Conservation (phyloP, 1,140 invertebrate species). For the Brachionus sp. region DNA sequence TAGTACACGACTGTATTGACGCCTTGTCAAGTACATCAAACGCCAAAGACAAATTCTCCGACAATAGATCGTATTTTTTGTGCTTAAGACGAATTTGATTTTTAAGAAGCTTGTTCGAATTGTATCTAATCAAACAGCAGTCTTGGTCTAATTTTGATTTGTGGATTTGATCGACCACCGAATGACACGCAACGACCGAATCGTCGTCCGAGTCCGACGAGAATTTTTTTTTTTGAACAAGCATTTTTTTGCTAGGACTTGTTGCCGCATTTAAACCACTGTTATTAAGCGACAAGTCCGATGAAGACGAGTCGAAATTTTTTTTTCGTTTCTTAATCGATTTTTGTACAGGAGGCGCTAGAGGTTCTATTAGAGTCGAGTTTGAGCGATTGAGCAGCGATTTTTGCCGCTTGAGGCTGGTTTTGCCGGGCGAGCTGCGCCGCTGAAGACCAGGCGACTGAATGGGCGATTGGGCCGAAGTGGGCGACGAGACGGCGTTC, state of each 20-base stretch:
- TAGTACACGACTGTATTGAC: not conserved
- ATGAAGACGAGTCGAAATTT: slow-evolving; percentile 22
- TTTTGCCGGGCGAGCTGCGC: not conserved
- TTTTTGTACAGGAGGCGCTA: not conserved
- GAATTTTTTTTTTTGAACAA: not conserved
- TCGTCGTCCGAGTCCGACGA: not conserved
- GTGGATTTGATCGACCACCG: not conserved
- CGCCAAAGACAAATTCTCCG: slow-evolving; percentile 26
- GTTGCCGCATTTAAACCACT: not conserved
- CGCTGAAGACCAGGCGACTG: not conserved
- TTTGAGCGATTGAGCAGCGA: slow-evolving; percentile 10
- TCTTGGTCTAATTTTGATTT: not conserved
- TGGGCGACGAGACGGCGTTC: not conserved
- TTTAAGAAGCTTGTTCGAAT: not conserved
- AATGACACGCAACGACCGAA: not conserved
- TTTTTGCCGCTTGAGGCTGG: not conserved
- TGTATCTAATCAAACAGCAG: not conserved
- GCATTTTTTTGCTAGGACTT: not conserved
- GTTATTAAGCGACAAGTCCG: slow-evolving; percentile 4
- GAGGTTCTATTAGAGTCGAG: not conserved
- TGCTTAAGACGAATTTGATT: slow-evolving; percentile 30
- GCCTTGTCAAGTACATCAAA: slow-evolving; percentile 12
- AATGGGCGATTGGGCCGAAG: not conserved
- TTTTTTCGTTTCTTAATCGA: not conserved
- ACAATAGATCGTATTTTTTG: slow-evolving; percentile 23